phyloP scores from a whole-genome alignment of 2,888 invertebrate species.

The Drosophila eohydei region DNA sequence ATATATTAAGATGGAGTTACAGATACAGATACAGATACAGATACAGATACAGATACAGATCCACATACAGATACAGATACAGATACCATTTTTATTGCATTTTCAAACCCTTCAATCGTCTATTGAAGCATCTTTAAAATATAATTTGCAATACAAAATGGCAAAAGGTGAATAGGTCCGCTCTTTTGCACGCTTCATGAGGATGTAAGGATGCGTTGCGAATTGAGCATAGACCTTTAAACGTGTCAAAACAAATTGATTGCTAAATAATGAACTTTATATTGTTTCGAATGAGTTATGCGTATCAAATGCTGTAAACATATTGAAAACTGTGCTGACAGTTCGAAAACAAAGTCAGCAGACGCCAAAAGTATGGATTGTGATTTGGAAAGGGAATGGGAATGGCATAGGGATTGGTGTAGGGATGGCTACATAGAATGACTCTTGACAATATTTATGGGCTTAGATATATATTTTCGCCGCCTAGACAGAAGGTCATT shows the following conservation, averaged over 20 bases:
- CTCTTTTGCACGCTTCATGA: not conserved
- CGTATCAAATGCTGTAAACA: slow-evolving; percentile 54
- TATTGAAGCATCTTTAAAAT: slow-evolving; percentile 12
- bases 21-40: no score
- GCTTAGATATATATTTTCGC: slow-evolving; percentile 45
- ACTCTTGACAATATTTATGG: slow-evolving; percentile 63
- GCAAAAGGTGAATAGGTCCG: not conserved
- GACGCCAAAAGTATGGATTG: slow-evolving; percentile 36
- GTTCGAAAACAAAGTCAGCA: slow-evolving; percentile 50
- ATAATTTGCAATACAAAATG: slow-evolving; percentile 20
- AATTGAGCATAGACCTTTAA: slow-evolving; percentile 24
- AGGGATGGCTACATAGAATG: slow-evolving; percentile 19
- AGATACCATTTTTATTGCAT: not conserved
- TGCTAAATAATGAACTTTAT: slow-evolving; percentile 82
- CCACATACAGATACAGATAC: not conserved
- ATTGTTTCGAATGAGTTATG: slow-evolving; percentile 75
- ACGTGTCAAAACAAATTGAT: slow-evolving; percentile 78
- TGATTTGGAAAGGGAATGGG: slow-evolving; percentile 31
- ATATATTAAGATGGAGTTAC: no score
- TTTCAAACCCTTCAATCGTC: not conserved
- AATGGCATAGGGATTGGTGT: not conserved
- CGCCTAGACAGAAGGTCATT: slow-evolving; percentile 64
- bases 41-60: no score
- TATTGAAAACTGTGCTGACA: slow-evolving; percentile 55
- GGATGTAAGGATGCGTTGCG: slow-evolving; percentile 30